phyloP scores from a whole-genome alignment of 2,888 invertebrate genomes.

The Ecliptopera silaceata region DNA sequence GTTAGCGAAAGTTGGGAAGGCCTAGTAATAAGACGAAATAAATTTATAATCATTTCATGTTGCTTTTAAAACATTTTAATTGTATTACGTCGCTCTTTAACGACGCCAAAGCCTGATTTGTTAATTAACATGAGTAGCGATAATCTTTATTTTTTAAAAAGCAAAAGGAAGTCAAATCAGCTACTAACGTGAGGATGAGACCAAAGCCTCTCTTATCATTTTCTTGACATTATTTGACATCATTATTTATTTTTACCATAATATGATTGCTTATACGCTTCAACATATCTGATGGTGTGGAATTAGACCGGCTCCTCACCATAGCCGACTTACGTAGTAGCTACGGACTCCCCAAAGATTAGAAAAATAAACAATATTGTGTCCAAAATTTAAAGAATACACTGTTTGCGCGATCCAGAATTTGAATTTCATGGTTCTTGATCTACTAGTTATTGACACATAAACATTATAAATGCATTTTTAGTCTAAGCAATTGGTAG shows the following conservation, averaged over 20 bases:
- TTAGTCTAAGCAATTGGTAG: not conserved
- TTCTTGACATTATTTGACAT: slow-evolving; percentile 72
- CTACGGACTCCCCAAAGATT: slow-evolving; percentile 69
- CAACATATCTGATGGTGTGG: slow-evolving; percentile 73
- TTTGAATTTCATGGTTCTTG: slow-evolving; percentile 29
- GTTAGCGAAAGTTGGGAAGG: too few species aligned
- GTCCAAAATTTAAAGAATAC: slow-evolving; percentile 46
- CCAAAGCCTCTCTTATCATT: slow-evolving; percentile 73
- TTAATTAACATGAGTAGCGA: too few species aligned
- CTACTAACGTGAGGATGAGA: slow-evolving; percentile 78
- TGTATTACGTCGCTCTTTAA: too few species aligned
- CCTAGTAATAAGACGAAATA: too few species aligned
- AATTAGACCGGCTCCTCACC: slow-evolving; percentile 74
- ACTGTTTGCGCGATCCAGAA: slow-evolving; percentile 65
- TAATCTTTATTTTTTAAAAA: not conserved
- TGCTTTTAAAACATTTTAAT: too few species aligned
- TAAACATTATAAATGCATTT: not conserved
- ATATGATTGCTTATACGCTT: slow-evolving; percentile 72
- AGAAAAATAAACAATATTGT: slow-evolving; percentile 18
- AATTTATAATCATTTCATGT: too few species aligned
- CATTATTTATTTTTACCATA: slow-evolving; percentile 66
- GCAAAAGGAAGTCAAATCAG: slow-evolving; percentile 76
- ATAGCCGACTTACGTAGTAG: slow-evolving; percentile 75
- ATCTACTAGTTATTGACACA: not conserved
- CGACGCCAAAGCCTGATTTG: too few species aligned